Conservation (phyloP, 1,140 invertebrate genomes). For the Drosophila malerkotliana region DNA sequence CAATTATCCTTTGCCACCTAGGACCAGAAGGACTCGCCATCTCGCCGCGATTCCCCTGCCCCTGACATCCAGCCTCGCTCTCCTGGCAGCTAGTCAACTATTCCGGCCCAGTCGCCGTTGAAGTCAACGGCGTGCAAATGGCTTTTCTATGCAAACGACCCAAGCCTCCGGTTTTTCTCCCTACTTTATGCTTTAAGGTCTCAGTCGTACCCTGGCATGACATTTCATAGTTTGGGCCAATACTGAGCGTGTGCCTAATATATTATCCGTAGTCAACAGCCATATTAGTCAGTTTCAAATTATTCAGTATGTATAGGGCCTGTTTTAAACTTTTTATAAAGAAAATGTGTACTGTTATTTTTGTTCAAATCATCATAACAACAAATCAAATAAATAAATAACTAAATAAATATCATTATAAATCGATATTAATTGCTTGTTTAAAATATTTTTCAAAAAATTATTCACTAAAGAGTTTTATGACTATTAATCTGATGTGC, state of each 20-base stretch:
- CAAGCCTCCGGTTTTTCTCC: slow-evolving; percentile 36
- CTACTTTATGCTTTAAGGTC: slow-evolving; percentile 66
- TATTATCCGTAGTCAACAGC: no score
- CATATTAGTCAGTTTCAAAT: background rate
- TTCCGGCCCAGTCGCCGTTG: slow-evolving; percentile 56
- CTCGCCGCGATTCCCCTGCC: background rate
- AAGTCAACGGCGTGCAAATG: slow-evolving; percentile 75
- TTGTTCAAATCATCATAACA: no score
- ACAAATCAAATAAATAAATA: no score
- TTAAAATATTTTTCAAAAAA: no score
- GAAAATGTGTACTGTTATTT: no score
- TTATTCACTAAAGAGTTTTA: no score
- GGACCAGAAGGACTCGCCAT: slow-evolving; percentile 16
- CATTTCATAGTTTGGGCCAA: background rate
- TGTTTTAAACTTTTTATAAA: no score
- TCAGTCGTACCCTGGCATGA: slow-evolving; percentile 21
- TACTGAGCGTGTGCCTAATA: no score
- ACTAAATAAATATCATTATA: no score
- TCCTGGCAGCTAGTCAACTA: slow-evolving; percentile 51
- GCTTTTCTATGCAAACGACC: slow-evolving; percentile 78
- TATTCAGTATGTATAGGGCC: no score
- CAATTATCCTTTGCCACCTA: slow-evolving; percentile 76
- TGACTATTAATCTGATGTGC: no score
- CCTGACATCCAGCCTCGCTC: background rate
- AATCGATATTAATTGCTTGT: no score